Evolutionary conservation across 35 echinoderm and acorn worm species (phyloP).

Genomic region (Apostichopus japonicus): DNA sequence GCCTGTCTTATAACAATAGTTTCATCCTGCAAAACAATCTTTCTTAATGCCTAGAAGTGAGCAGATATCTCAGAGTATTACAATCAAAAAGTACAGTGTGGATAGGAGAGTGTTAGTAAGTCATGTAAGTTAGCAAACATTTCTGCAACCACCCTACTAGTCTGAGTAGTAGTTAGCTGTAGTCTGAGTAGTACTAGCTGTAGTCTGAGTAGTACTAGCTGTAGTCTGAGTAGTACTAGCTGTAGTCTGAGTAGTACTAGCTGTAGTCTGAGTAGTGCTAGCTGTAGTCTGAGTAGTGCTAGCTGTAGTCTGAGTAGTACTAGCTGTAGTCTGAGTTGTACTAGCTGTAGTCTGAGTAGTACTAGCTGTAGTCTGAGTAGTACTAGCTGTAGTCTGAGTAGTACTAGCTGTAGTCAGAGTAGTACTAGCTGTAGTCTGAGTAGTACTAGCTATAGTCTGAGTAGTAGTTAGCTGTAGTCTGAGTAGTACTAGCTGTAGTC

Average conservation of each 20-base stretch:
- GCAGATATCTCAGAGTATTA: no score
- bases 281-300: no score
- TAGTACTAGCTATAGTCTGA: neutral
- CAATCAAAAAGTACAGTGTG: no score
- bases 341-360: neutral
- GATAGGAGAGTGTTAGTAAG: no score
- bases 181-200: neutral
- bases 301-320: neutral
- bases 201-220: neutral
- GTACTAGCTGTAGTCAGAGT: neutral
- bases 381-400: neutral
- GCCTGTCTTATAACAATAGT: no score
- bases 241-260: neutral
- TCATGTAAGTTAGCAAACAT: no score
- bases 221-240: neutral
- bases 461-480: neutral
- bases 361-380: neutral
- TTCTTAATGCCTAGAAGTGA: no score
- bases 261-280: no score
- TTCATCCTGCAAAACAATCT: no score
- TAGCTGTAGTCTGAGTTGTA: constrained; percentile 21
- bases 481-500: neutral
- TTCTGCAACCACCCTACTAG: no score
- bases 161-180: no score
- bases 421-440: neutral